These are phyloP conservation scores for Gambelia wislizenii DNA, from an alignment of 2,797 vertebrate genomes.

Conservation along the genomic window DNA sequence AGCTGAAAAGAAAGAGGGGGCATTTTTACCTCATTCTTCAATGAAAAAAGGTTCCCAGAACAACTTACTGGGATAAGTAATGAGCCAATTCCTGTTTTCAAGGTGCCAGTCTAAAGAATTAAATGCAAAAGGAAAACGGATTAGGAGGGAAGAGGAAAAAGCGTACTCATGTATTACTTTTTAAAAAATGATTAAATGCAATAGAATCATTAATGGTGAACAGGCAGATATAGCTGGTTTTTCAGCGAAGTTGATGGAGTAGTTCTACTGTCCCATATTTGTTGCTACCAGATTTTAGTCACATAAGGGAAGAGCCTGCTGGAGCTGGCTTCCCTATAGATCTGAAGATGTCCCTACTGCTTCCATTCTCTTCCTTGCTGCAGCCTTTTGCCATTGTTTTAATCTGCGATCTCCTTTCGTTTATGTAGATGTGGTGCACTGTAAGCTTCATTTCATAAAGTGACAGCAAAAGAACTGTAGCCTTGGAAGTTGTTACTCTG, in stretches of 20 bases:
- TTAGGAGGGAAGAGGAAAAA: neutral
- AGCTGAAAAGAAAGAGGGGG: neutral
- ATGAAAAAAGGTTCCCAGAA: neutral
- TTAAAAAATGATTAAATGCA: neutral
- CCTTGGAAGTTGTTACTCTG: slow-evolving; percentile 38
- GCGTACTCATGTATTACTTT: neutral
- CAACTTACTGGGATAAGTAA: neutral
- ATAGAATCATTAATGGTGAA: neutral
- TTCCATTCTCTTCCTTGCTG: neutral
- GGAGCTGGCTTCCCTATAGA: neutral
- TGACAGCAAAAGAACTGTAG: slow-evolving; percentile 45
- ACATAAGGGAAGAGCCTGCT: neutral
- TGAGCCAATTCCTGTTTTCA: neutral
- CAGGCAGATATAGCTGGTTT: neutral
- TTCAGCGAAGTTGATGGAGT: neutral
- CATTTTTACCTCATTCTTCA: neutral
- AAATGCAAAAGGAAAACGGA: neutral
- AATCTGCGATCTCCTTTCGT: neutral
- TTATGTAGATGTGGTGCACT: slow-evolving; percentile 26
- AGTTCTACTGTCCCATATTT: neutral
- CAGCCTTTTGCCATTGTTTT: neutral
- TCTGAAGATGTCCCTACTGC: neutral
- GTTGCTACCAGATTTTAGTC: neutral
- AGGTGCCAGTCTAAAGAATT: neutral
- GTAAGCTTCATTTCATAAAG: slow-evolving; percentile 21